A percentile compares a stretch with the other conserved stretches of the same genome.
Conservation (phyloP, 2,113 vertebrate species). For the Amblyornis subalaris region DNA sequence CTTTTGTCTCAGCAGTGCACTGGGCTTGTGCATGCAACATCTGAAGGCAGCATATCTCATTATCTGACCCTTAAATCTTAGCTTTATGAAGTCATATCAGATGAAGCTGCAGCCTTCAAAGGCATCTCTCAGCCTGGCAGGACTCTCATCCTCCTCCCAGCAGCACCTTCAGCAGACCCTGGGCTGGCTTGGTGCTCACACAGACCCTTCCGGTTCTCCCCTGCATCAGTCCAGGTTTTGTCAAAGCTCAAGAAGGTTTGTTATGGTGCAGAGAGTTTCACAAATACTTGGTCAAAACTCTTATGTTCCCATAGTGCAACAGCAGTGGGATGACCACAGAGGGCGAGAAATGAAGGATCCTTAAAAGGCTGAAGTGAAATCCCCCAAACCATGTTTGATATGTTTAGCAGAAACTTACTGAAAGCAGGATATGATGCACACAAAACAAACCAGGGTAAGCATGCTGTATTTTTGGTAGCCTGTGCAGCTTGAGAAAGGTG, state of each 20-base stretch:
- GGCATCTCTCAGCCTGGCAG: background rate
- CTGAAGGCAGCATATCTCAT: constrained; percentile 11
- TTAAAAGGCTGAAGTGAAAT: background rate
- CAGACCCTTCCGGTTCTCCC: background rate
- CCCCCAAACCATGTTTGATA: background rate
- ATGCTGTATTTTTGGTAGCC: background rate
- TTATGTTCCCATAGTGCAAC: background rate
- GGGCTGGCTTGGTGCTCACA: background rate
- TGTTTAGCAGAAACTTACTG: background rate
- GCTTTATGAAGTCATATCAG: constrained; percentile 25
- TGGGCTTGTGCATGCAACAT: background rate
- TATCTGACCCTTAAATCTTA: constrained; percentile 31
- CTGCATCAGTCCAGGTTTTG: background rate
- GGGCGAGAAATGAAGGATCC: background rate
- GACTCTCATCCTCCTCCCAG: background rate
- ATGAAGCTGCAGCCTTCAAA: background rate
- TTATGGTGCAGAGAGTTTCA: background rate
- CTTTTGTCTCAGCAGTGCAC: constrained; percentile 29
- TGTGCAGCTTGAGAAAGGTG: background rate
- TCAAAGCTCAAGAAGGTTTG: background rate
- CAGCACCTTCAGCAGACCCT: background rate
- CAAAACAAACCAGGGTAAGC: background rate
- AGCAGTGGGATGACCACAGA: background rate
- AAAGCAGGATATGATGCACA: background rate
- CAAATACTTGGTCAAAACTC: background rate